Evolutionary conservation across 2,888 invertebrate genomes (phyloP), one percentile per base, ranked within the genome.

Genomic region (Drosophila phalerata): DNA sequence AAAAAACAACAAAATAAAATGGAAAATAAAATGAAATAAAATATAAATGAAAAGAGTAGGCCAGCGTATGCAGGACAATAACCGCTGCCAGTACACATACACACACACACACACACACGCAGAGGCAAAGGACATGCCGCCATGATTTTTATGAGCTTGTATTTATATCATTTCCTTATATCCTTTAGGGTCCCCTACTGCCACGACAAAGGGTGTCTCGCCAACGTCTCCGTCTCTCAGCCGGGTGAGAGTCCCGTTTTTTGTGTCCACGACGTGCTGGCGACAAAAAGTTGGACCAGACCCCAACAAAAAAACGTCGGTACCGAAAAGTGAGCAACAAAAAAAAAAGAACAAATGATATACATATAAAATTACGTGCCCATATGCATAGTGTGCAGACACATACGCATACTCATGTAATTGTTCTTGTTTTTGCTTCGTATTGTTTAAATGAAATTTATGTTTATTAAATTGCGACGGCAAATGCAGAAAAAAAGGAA

Each of bases 91-190:
- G 19, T 40, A 28, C 5, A 47, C 15, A n/a, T 53, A 55, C 25
- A 51, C 17, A 63, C 13, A 47, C 48, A 42, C 38, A 32, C 22
- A 32, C 32, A 49, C n/a, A 19, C 25, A 30, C 3, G 9, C 15
- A 10, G 28, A 37, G 49, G 45, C 49, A 68, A 73, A 71, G 83
- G 78, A 88, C 79, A 80, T 77, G 88, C 83, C 53, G 73, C 65
- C 88, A 85, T 85, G 85, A 88, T 85, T 85, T 85, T 88, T 85
- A 85, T 88, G 89, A 86, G 89, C 85, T 60, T 86, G 77, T 86
- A 87, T 88, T 85, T 84, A 87, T 84, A 86, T 86, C 73, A 81
- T 84, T 79, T 86, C 75, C 89, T 79, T 79, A 73, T 79, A 81
- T 81, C 87, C 81, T 71, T 81, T 73, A 53, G 65, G 63, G 49